These are phyloP conservation scores for Dicyrtoma fusca DNA, from an alignment of 2,888 invertebrate species.

Conservation along the genomic window DNA sequence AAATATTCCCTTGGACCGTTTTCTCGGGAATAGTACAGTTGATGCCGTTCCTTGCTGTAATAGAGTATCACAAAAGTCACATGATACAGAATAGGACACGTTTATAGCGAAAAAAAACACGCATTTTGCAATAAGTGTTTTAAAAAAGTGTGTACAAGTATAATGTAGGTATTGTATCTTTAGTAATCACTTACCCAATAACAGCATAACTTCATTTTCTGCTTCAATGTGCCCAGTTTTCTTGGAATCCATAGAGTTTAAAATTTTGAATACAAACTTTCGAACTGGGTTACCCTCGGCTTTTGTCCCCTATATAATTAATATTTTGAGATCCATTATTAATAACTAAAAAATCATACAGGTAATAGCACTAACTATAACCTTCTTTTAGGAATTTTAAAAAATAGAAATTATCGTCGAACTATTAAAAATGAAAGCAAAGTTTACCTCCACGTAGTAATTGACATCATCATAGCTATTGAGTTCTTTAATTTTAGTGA, in stretches of 20 bases:
- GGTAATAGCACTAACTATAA: too few relatives aligned
- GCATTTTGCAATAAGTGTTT: too few relatives aligned
- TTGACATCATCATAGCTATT: slow-evolving; percentile 81
- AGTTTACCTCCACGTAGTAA: slow-evolving; percentile 68
- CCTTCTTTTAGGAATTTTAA: not conserved
- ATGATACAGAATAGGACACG: slow-evolving; percentile 16
- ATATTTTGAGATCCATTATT: not conserved
- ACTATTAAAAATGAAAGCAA: too few relatives aligned
- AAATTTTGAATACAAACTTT: slow-evolving; percentile 72
- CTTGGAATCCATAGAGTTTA: slow-evolving; percentile 79
- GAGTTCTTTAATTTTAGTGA: slow-evolving; percentile 66
- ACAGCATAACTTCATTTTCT: slow-evolving; percentile 74
- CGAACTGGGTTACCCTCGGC: slow-evolving; percentile 19
- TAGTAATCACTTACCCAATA: slow-evolving; percentile 64
- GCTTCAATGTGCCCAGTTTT: slow-evolving; percentile 71
- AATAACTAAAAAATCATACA: not conserved
- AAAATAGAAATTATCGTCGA: slow-evolving; percentile 58
- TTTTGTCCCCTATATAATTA: not conserved
- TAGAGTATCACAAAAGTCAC: slow-evolving; percentile 20
- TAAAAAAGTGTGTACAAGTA: too few relatives aligned
- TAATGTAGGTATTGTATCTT: too few relatives aligned
- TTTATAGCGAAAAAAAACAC: too few relatives aligned
- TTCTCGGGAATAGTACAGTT: slow-evolving; percentile 72
- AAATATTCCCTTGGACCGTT: slow-evolving; percentile 69
- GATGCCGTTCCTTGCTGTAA: slow-evolving; percentile 66